Percentiles rank a stretch among this genome's conserved stretches.
Conservation (phyloP, 2,797 vertebrate genomes). For the Malacoctenus gilli region DNA sequence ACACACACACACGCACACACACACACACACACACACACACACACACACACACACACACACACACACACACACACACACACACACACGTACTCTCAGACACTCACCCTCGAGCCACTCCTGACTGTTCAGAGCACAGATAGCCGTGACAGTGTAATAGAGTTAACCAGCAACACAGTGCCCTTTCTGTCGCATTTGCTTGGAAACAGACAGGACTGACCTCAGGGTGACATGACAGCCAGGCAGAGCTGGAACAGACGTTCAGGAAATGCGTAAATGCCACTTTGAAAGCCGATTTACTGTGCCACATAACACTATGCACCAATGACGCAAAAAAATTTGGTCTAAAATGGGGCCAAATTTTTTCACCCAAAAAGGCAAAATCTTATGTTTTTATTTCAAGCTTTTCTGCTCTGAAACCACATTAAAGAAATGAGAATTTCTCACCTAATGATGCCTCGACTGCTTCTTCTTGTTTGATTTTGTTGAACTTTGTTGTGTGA, state of each 20-base stretch:
- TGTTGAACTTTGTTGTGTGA: no score
- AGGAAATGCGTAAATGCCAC: constrained; percentile 4
- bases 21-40: constrained; percentile 7
- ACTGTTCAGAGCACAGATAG: constrained; percentile 49
- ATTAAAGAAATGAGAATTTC: no score
- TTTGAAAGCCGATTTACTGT: neutral
- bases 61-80: constrained; percentile 5
- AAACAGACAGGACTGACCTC: constrained; percentile 43
- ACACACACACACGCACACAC: neutral
- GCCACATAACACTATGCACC: no score
- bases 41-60: constrained; percentile 15
- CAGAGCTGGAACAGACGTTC: constrained; percentile 12
- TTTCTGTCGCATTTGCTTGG: constrained; percentile 52
- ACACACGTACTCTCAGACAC: constrained; percentile 6
- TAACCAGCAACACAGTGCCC: constrained; percentile 38
- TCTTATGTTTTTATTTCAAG: no score
- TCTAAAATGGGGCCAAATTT: neutral
- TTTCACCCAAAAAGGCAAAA: neutral
- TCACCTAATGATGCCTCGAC: no score
- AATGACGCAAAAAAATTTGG: no score
- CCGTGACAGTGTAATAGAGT: constrained; percentile 53
- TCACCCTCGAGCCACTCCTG: constrained; percentile 11
- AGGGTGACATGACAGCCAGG: constrained; percentile 37
- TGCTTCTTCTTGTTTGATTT: no score
- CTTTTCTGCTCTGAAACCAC: no score